Base-by-base conservation (phyloP, 2,113 vertebrate genomes). In the Menura novaehollandiae region DNA sequence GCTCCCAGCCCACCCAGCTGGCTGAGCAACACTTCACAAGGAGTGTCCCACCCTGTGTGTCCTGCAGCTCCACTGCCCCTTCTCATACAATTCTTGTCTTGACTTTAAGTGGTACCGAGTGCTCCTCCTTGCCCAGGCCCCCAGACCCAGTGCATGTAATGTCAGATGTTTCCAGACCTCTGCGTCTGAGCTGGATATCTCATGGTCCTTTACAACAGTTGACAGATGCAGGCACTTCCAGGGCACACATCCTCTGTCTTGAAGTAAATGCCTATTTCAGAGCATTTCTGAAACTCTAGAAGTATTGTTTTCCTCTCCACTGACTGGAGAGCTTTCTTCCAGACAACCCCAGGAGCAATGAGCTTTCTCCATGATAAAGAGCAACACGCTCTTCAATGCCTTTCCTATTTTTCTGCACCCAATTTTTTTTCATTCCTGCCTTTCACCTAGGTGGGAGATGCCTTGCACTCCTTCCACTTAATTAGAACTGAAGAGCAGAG, bases 31-130 rank as follows among this genome's bases (percentile, higher is more conserved):
- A 16, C 12, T n/a, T 22, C 74, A 11, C 2, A 0, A 72, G 58
- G 24, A 1, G 3, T 1, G 1, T 59, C 8, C 37, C n/a, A 14
- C 3, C 1, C 56, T 27, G 17, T 0, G 1, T 11, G 7, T 27
- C 37, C 62, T 67, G 27, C 53, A 75, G 19, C 8, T 32, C 75
- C 56, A 30, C 5, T 63, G 26, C 3, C 24, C 32, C 52, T 56
- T 47, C 56, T 52, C 39, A 32, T 0, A 15, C 30, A 83, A 1
- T 24, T 41, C 32, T 23, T 39, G 8, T 2, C 53, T 39, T 55
- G 43, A 55, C 20, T 80, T 77, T 3, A 35, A 52, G 52, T 23
- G 44, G 24, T 15, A 79, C 11, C 0, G 0, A 85, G 43, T 3
- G 15, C 33, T 23, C 33, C 35, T 58, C 53, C 12, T 16, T 21